Evolutionary conservation across 1,140 invertebrate species (phyloP), one percentile per base, ranked within the genome.

Genomic region (Adoxophyes honmai): DNA sequence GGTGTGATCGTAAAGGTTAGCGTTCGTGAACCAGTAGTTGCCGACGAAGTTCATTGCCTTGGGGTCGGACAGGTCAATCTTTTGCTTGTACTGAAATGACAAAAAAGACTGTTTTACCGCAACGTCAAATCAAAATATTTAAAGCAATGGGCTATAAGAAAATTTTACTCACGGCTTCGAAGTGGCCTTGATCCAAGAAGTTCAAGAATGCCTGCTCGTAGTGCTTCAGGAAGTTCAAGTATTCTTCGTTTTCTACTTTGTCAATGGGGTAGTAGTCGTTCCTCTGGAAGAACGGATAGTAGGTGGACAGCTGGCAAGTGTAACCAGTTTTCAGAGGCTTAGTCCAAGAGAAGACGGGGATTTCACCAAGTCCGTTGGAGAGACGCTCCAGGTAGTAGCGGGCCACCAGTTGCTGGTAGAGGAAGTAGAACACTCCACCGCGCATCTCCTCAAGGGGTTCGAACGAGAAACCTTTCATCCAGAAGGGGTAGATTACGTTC

Each of bases 301-400:
- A 68, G 28, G 48, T 36, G 8, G 55, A 62, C 59, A 88, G 52
- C 60, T 91, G 81, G 0, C 93, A 91, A 52, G 91, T 90, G 85
- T 89, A 93, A 48, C 91, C 91, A 62, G 90, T 85, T 60, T 91
- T 74, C 28, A 93, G 85, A 55, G 89, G 82, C 48, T 90, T 73
- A 68, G 81, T 75, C 88, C 87, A 91, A 0, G 88, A 88, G 81
- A 93, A 91, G 57, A 91, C 89, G 36, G 91, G 89, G 35, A 94
- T 91, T 42, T 90, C 86, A 15, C 91, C 91, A 54, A 94, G 66
- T 14, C 90, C 91, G 64, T 93, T 91, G 14, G 91, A 90, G 38
- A 93, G 78, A 79, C 94, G 92, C 70, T 95, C 93, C 70, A 94
- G 75, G 73, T 92, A 92, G 87, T 94, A 95, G 68, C 93, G 91